A percentile compares a stretch with the other conserved stretches of the same genome.
These are phyloP conservation scores for Lymantria dispar DNA, from an alignment of 2,888 invertebrate genomes.

Conservation along the genomic window DNA sequence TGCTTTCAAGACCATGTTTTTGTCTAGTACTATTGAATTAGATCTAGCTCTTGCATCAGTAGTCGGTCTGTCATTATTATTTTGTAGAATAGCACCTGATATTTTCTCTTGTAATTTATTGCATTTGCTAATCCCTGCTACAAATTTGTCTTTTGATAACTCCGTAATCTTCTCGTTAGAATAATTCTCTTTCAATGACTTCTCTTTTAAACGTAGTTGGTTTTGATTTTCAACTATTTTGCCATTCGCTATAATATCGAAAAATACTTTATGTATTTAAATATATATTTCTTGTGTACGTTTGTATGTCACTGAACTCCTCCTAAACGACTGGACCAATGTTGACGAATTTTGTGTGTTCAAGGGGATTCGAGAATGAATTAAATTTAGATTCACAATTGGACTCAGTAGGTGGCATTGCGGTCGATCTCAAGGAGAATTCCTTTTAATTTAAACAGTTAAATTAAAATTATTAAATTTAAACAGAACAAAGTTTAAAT, in stretches of 20 bases:
- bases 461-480: too few species aligned
- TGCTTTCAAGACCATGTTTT: background rate
- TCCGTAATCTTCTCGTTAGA: background rate
- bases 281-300: too few species aligned
- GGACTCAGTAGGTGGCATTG: too few species aligned
- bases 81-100: background rate
- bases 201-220: background rate
- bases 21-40: background rate
- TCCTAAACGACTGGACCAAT: too few species aligned
- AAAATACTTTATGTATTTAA: background rate
- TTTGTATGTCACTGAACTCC: too few species aligned
- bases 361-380: too few species aligned
- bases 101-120: slow-evolving; percentile 33
- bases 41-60: background rate
- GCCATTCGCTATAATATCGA: background rate
- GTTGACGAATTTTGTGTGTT: too few species aligned
- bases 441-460: too few species aligned
- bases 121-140: slow-evolving; percentile 47
- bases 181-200: background rate
- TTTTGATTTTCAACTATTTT: background rate
- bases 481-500: too few species aligned
- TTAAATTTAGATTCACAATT: too few species aligned
- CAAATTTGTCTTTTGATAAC: slow-evolving; percentile 17
- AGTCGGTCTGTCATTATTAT: background rate
- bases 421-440: too few species aligned